Evolutionary conservation across 2,888 invertebrate species (phyloP), one percentile per base, ranked within the genome.

Genomic region (Epinotia ramella): DNA sequence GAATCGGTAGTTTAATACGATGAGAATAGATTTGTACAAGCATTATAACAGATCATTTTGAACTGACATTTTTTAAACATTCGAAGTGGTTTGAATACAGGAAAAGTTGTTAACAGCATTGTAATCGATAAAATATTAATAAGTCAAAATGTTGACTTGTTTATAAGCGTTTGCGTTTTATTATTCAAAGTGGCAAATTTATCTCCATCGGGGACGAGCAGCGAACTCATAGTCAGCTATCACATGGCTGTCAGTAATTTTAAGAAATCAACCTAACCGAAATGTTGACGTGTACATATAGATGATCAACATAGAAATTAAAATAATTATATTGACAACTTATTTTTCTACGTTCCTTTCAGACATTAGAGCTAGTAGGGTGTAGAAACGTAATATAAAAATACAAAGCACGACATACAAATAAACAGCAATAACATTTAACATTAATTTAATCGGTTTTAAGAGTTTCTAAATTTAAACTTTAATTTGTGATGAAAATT

Each of bases 211-310:
- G 81, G 91, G 81, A 83, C 84, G 90, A 86, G 89, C 90, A 90
- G 86, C 73, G 84, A 87, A 87, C 94, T 91, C 94, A 94, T 91
- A 91, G 94, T 94, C 93, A 94, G 94, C 94, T 94, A 94, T 94
- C 94, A 94, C 89, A 94, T 94, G 94, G 94, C 94, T 94, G 94
- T 94, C 94, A 94, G 89, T 94, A 94, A 92, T 92, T 92, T 89
- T 94, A 94, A 94, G 94, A 80, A 87, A 92, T 88, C 89, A 91
- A 91, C 88, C 86, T 88, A 87, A 92, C 89, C 88, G 91, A 91
- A 89, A 88, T 94, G 94, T 94, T 94, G 94, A 91, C 94, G 77
- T 94, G 94, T 94, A 94, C 78, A 94, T 94, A 94, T 94, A 94
- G 92, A 81, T 81, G 94, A 89, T 94, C 94, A 94, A 93, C 94